Base-by-base conservation (phyloP, 2,888 invertebrate genomes). In the Caenorhabditis sp. region DNA sequence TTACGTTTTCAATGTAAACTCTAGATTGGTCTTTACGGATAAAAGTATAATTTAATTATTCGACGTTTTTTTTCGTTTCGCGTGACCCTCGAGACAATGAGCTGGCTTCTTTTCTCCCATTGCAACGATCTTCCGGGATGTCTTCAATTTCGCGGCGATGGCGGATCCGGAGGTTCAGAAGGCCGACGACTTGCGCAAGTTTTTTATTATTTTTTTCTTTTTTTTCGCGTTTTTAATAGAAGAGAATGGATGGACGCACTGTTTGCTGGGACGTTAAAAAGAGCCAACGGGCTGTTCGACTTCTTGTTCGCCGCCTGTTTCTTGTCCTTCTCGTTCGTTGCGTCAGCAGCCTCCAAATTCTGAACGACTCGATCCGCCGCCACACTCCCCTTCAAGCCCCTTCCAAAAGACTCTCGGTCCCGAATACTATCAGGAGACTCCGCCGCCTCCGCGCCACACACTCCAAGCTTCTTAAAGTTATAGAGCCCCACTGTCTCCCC, bases 281-380 rank as follows among this genome's bases (percentile, higher is more conserved):
- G 15, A 0, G 62, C n/a, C n/a, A 56, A 22, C 35, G 50, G 41
- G 26, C 39, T 45, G 7, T 22, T 50, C 41, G 41, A 41, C 35
- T 66, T 59, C 37, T 59, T 48, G 5, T 24, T 46, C 7, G n/a
- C n/a, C n/a, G n/a, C 27, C 8, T 59, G 30, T 48, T 74, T 77
- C 62, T 79, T 80, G 37, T 76, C 72, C 4, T 78, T 56, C 20
- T 24, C 43, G 22, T 15, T 24, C 35, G 74, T 43, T 30, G 53
- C 53, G 27, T 77, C 75, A 53, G 90, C 90, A 15, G 97, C 94
- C 90, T 99, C 98, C n/a, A n/a, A n/a, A n/a, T n/a, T n/a, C n/a
- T n/a, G n/a, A n/a, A n/a, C n/a, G n/a, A n/a, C n/a, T n/a, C n/a
- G n/a, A n/a, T n/a, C n/a, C n/a, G n/a, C n/a, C n/a, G n/a, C n/a